phyloP scores from a whole-genome alignment of 2,888 invertebrate species.

The Carterocephalus palaemon region DNA sequence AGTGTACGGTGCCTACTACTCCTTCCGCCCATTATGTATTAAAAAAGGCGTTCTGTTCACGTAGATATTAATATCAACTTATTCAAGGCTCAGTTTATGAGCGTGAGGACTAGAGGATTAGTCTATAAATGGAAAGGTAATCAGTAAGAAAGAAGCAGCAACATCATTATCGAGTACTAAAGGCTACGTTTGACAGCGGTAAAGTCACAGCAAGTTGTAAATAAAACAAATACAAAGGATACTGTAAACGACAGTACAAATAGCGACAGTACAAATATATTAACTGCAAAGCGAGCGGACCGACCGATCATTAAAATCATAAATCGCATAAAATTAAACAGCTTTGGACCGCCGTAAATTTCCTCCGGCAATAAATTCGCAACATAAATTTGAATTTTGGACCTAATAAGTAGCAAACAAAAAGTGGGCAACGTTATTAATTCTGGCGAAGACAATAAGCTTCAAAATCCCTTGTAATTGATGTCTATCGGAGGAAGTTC shows the following conservation, averaged over 20 bases:
- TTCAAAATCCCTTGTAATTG: conserved; percentile 49
- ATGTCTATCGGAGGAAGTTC: conserved; percentile 53
- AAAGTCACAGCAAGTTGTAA: no score
- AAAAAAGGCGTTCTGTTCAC: no score
- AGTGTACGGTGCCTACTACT: no score
- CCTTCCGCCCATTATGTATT: no score
- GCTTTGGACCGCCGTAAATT: conserved; percentile 11
- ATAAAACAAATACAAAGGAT: neutral
- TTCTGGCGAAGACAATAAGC: conserved; percentile 54
- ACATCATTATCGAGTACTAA: no score
- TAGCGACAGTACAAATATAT: neutral
- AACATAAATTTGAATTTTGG: conserved; percentile 46
- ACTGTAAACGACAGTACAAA: neutral
- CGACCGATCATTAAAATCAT: conserved; percentile 10
- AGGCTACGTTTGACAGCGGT: no score
- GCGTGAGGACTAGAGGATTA: no score
- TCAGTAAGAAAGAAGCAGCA: no score
- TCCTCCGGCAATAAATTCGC: conserved; percentile 28
- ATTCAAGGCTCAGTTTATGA: no score
- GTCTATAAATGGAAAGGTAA: no score
- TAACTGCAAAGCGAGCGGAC: no score
- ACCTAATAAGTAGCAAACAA: conserved; percentile 41
- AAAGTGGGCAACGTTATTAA: conserved; percentile 56
- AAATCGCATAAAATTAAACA: conserved; percentile 19
- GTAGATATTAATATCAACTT: no score